Percentiles rank a stretch among this genome's conserved stretches.
These are phyloP conservation scores for Harlomillsia oculata DNA, from an alignment of 1,140 invertebrate species.

Conservation along the genomic window DNA sequence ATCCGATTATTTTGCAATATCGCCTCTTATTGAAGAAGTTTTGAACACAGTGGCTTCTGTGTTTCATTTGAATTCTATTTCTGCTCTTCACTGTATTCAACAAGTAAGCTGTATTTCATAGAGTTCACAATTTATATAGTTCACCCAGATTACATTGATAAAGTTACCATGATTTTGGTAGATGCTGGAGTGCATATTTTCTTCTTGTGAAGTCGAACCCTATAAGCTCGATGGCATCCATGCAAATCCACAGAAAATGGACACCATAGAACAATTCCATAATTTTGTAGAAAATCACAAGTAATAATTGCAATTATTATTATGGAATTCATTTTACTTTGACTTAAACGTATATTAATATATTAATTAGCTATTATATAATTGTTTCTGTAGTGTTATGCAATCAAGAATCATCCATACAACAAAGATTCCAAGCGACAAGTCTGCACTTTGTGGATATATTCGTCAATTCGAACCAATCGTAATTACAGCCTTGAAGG, in stretches of 20 bases:
- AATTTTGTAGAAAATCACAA: conserved; percentile 12
- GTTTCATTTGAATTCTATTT: conserved; percentile 57
- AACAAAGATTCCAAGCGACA: conserved; percentile 43
- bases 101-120: conserved; percentile 44
- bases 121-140: no score
- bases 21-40: conserved; percentile 67
- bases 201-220: conserved; percentile 62
- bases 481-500: conserved; percentile 72
- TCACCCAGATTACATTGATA: no score
- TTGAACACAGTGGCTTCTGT: conserved; percentile 63
- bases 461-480: conserved; percentile 81
- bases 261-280: conserved; percentile 9
- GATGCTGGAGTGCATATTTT: conserved; percentile 71
- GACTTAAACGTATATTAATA: neutral
- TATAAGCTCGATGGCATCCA: conserved; percentile 33
- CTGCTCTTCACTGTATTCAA: conserved; percentile 65
- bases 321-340: no score
- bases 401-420: conserved; percentile 21
- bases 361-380: neutral
- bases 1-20: conserved; percentile 58
- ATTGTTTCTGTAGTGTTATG: neutral
- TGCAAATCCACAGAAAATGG: neutral
- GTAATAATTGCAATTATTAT: no score
- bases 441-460: conserved; percentile 59
- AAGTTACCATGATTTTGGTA: conserved; percentile 40